Evolutionary conservation across 2,113 vertebrate genomes (phyloP).

Genomic region (Corythornis cristatus): DNA sequence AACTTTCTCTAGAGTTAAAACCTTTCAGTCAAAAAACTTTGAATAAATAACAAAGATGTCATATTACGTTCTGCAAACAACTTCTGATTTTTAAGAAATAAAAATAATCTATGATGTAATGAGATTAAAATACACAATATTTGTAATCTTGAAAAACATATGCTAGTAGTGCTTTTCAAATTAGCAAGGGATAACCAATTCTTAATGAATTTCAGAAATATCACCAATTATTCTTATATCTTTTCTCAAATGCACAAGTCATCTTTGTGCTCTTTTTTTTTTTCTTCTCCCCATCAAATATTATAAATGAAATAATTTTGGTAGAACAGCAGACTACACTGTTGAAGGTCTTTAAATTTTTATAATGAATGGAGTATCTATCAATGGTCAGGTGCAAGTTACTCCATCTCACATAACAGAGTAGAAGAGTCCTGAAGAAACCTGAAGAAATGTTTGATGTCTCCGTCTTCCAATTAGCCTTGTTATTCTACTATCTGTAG

Average conservation of each 20-base stretch:
- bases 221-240: not conserved
- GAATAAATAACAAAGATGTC: not conserved
- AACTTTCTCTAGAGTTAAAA: not conserved
- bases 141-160: not conserved
- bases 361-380: not conserved
- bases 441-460: not conserved
- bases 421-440: not conserved
- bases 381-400: not conserved
- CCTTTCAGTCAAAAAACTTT: not conserved
- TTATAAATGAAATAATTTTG: not conserved
- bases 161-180: not conserved
- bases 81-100: not conserved
- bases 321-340: not conserved
- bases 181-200: not conserved
- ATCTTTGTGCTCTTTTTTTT: not conserved
- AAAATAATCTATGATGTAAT: not conserved
- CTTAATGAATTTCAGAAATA: not conserved
- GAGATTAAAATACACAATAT: not conserved
- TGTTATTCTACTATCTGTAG: not conserved
- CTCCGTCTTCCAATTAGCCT: not conserved
- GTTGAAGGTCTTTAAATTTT: not conserved
- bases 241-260: not conserved
- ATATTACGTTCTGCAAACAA: not conserved
- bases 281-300: not conserved
- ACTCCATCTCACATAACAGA: not conserved